Evolutionary conservation across 1,140 invertebrate species (phyloP), one percentile per base, ranked within the genome.

Genomic region (Ceratitis capitata): DNA sequence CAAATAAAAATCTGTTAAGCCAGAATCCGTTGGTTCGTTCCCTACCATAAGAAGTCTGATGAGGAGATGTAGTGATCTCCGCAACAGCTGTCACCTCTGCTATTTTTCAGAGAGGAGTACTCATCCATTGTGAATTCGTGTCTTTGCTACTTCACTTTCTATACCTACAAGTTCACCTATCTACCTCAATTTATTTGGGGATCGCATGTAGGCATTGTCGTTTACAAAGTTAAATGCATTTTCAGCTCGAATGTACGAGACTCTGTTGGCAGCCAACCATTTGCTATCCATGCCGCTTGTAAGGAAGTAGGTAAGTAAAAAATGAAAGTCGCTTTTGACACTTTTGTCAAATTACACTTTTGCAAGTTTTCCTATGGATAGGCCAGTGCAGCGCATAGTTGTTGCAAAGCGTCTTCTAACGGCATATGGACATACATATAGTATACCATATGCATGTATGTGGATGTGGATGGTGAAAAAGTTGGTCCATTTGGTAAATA

Each of bases 301-400:
- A 45, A n/a, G 39, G 35, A 45, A n/a, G 39, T 26, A 45, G 45
- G 69, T 42, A 47, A 42, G 69, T 45, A 78, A 26, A n/a, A 45
- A 78, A 78, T n/a, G 69, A 45, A 78, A 45, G 35, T 45, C 39
- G 39, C 69, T 78, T 78, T 78, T 78, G 69, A 78, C 69, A 78
- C 69, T 78, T 74, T 78, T 78, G 69, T 45, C 69, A 78, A 78
- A 78, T 78, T 10, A 45, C 39, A 78, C n/a, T 78, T 78, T 78
- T 12, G 39, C 12, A 78, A 78, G 39, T 45, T 78, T 78, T 69
- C 14, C 12, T 16, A 16, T 1, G 61, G n/a, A n/a, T n/a, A n/a
- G n/a, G 32, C n/a, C 32, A 35, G 32, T 16, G 16, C 32, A 32
- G 32, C 16, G 14, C 35, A 19, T 14, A 32, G 32, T 3, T 39